phyloP scores from a whole-genome alignment of 2,113 vertebrate genomes.

The Grus americana region DNA sequence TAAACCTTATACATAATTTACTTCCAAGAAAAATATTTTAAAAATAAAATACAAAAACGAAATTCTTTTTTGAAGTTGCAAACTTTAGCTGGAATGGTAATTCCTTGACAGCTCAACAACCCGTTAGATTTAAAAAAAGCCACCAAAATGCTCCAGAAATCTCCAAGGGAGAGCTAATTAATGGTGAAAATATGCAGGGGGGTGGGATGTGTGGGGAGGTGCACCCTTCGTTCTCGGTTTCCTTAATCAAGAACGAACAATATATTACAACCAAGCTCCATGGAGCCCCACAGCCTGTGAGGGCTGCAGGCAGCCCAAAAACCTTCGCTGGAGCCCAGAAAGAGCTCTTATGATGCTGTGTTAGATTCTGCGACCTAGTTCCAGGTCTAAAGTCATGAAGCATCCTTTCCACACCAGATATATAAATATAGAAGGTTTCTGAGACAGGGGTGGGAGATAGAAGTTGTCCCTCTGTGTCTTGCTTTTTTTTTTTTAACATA shows the following conservation, averaged over 20 bases:
- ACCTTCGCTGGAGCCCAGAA: not conserved
- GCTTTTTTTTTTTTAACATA: not conserved
- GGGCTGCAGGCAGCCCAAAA: not conserved
- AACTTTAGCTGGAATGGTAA: conserved; percentile 29
- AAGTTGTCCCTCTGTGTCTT: not conserved
- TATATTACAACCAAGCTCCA: not conserved
- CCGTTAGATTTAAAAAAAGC: conserved; percentile 21
- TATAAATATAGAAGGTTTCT: not conserved
- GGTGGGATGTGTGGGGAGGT: not conserved
- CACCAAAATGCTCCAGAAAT: not conserved
- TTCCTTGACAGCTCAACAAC: conserved; percentile 50
- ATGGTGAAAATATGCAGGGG: conserved; percentile 44
- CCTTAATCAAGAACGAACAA: not conserved
- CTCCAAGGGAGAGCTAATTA: conserved; percentile 33
- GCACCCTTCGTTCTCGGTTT: not conserved
- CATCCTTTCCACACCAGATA: not conserved
- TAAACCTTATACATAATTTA: not conserved
- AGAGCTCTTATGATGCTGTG: not conserved
- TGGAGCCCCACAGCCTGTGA: not conserved
- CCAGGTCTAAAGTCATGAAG: not conserved
- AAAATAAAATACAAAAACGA: conserved; percentile 32
- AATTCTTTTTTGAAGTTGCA: conserved; percentile 37
- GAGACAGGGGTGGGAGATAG: not conserved
- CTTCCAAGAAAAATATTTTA: conserved; percentile 31
- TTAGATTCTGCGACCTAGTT: not conserved